These are phyloP conservation scores for Amphiura filiformis DNA, from an alignment of 35 echinoderm and acorn worm genomes.

Conservation along the genomic window DNA sequence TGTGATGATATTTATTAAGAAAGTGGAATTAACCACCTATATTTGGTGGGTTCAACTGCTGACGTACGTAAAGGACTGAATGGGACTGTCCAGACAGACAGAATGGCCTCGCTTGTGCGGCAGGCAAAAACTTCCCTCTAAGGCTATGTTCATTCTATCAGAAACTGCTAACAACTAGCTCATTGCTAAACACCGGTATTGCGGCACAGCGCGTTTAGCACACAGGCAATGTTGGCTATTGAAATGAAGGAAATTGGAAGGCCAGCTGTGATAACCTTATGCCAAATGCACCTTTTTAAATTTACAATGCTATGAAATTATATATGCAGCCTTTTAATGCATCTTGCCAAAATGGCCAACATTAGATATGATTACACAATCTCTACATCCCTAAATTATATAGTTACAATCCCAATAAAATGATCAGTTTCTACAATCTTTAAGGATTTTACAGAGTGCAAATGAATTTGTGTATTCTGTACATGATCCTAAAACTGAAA, in stretches of 20 bases:
- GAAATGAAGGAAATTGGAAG: neutral
- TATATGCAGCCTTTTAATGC: no score
- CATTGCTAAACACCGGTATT: no score
- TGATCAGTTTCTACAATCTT: no score
- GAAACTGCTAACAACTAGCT: neutral
- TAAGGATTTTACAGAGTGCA: no score
- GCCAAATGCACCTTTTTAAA: neutral
- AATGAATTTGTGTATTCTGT: no score
- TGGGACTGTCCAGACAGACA: neutral
- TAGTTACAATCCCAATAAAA: no score
- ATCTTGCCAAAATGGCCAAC: no score
- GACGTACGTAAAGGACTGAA: neutral
- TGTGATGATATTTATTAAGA: neutral
- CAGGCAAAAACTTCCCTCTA: neutral
- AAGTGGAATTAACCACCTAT: neutral
- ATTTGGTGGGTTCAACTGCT: neutral
- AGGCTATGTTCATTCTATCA: constrained; percentile 1
- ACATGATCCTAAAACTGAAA: no score
- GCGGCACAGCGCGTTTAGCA: neutral
- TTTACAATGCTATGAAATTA: no score
- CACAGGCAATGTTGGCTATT: neutral
- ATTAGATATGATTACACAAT: no score
- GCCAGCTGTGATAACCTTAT: neutral
- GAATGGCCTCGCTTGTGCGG: neutral
- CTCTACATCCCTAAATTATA: no score